Percentiles rank a stretch among this genome's conserved stretches.
Evolutionary conservation across 2,888 invertebrate species (phyloP).

Genomic region (Ornithoptera priamus): DNA sequence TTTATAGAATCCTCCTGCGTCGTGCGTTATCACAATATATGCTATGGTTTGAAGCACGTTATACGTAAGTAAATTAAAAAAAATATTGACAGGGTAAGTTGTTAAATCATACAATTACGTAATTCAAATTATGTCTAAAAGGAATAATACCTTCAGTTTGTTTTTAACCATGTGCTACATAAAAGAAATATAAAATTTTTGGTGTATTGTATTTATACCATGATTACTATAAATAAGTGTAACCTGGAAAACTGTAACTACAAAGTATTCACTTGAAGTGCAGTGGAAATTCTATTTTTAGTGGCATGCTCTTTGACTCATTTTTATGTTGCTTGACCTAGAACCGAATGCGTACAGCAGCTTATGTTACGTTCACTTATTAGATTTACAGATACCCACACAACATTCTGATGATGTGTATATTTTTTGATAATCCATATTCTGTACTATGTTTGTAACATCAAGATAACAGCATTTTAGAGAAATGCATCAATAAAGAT

Average conservation of each 20-base stretch:
- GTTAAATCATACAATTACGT: too few species aligned
- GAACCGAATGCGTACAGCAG: slow-evolving; percentile 10
- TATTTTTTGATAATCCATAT: not conserved
- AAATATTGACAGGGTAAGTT: too few species aligned
- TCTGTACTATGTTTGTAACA: not conserved
- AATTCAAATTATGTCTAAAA: too few species aligned
- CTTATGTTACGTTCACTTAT: slow-evolving; percentile 19
- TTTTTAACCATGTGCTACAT: too few species aligned
- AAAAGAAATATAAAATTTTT: too few species aligned
- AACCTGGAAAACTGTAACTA: not conserved
- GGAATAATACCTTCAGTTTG: too few species aligned
- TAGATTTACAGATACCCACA: slow-evolving; percentile 6
- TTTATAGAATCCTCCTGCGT: too few species aligned
- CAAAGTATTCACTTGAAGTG: not conserved
- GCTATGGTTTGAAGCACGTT: too few species aligned
- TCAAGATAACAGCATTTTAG: not conserved
- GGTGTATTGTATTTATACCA: not conserved
- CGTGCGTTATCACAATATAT: too few species aligned
- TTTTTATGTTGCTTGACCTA: slow-evolving; percentile 24
- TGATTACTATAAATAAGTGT: not conserved
- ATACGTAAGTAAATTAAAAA: too few species aligned
- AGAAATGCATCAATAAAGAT: too few species aligned
- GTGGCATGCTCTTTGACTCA: slow-evolving; percentile 11
- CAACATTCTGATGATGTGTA: not conserved
- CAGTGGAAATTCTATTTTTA: slow-evolving; percentile 11